Evolutionary conservation across 1,140 invertebrate species (phyloP).

Genomic region (Drosophila pachea): DNA sequence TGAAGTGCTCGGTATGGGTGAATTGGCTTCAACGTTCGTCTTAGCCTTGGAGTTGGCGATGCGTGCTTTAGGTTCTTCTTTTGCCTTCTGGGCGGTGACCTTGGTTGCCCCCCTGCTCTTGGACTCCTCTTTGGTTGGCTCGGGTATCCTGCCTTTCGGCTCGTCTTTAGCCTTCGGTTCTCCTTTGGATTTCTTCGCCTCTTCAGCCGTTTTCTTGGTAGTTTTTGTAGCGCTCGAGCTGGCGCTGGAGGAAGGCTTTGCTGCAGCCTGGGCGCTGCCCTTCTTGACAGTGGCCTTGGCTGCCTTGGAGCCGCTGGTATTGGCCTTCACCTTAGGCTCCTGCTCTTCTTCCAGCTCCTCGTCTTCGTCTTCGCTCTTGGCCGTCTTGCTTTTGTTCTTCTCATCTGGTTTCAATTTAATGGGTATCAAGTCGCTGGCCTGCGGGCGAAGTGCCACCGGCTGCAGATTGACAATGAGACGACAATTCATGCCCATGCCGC

Average conservation of each 20-base stretch:
- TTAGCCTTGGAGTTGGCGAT: conserved; percentile 4
- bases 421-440: conserved; percentile 81
- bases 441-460: conserved; percentile 83
- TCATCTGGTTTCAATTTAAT: conserved; percentile 80
- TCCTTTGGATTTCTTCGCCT: neutral
- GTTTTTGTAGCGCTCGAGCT: conserved; percentile 10
- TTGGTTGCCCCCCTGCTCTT: neutral
- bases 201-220: neutral
- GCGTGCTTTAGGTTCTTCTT: conserved; percentile 1
- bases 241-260: neutral
- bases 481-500: conserved; percentile 89
- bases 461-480: conserved; percentile 87
- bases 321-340: conserved; percentile 20
- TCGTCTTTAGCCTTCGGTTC: neutral
- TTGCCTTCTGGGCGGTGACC: neutral
- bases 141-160: too few relatives aligned
- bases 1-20: too few relatives aligned
- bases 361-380: conserved; percentile 35
- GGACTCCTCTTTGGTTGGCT: neutral
- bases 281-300: neutral
- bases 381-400: conserved; percentile 50
- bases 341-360: conserved; percentile 14
- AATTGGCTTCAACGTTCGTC: conserved; percentile 20
- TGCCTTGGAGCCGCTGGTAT: neutral
- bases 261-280: neutral